Percentiles rank a stretch among this genome's conserved stretches.
These are phyloP conservation scores for Eleutherodactylus coqui DNA, from an alignment of 2,797 vertebrate species.

Conservation along the genomic window DNA sequence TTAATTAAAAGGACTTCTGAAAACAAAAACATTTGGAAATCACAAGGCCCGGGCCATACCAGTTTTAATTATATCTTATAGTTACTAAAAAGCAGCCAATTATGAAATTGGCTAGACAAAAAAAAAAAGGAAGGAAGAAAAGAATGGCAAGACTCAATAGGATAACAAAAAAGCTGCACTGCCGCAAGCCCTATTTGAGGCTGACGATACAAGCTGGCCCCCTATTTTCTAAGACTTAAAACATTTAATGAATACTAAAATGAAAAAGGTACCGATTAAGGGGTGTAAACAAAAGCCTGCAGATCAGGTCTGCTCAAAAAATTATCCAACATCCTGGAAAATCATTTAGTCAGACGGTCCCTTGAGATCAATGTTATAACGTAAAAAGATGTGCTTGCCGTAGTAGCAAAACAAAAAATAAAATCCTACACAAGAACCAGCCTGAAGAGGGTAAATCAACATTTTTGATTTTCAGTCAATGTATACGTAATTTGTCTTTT, in stretches of 20 bases:
- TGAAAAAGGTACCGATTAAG: background rate
- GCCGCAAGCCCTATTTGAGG: background rate
- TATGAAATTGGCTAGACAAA: background rate
- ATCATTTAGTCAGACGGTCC: background rate
- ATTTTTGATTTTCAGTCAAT: too few species aligned
- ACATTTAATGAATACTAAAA: background rate
- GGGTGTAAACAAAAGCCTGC: slow-evolving; percentile 4
- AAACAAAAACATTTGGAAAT: background rate
- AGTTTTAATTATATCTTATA: background rate
- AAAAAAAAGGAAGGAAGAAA: too few species aligned
- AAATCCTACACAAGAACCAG: too few species aligned
- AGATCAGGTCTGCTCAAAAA: background rate
- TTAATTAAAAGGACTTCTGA: background rate
- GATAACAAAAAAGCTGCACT: background rate
- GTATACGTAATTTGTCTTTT: too few species aligned
- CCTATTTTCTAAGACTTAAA: background rate
- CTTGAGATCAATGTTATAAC: background rate
- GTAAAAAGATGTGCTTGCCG: background rate
- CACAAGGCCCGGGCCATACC: background rate
- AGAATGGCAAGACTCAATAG: background rate
- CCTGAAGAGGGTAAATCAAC: too few species aligned
- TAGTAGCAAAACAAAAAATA: background rate
- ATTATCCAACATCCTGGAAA: background rate
- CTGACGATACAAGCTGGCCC: background rate
- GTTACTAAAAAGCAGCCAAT: background rate